Conservation (phyloP, 2,113 vertebrate genomes). For the Cryptotis parvus region DNA sequence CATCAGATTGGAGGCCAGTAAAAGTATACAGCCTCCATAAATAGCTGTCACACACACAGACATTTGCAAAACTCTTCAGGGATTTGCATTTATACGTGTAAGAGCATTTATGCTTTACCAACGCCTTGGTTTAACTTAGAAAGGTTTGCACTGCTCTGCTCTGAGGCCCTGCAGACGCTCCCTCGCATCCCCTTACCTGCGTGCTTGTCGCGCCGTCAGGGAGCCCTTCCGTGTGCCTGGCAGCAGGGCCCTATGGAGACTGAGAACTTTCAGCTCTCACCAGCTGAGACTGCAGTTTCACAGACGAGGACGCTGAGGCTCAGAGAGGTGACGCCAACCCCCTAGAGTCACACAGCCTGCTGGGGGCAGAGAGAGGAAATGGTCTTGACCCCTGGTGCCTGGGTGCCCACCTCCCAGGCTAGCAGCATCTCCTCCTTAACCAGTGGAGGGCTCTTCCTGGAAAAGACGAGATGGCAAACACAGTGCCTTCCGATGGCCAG, state of each 20-base stretch:
- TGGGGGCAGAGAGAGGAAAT: background rate
- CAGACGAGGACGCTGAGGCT: background rate
- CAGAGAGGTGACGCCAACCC: slow-evolving; percentile 23
- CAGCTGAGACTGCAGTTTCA: background rate
- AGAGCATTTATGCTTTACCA: slow-evolving; percentile 1
- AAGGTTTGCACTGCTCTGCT: background rate
- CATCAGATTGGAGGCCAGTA: slow-evolving; percentile 68
- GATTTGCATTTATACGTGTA: slow-evolving; percentile 55
- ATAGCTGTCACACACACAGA: slow-evolving; percentile 60
- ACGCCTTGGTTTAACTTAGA: slow-evolving; percentile 13
- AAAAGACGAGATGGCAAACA: too few relatives aligned
- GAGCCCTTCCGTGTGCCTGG: background rate
- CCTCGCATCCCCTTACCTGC: too few relatives aligned
- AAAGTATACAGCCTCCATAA: slow-evolving; percentile 45
- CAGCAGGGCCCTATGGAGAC: background rate
- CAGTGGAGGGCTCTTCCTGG: too few relatives aligned
- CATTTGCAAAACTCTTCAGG: slow-evolving; percentile 14
- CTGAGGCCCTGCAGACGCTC: background rate
- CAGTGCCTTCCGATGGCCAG: too few relatives aligned
- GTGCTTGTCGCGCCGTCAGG: background rate
- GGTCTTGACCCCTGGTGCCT: too few relatives aligned
- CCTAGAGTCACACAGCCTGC: background rate
- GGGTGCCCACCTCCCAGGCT: too few relatives aligned
- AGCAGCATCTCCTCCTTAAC: too few relatives aligned
- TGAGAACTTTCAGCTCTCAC: background rate